These are phyloP conservation scores for Grantiella picta DNA, from an alignment of 2,113 vertebrate species.

Conservation along the genomic window DNA sequence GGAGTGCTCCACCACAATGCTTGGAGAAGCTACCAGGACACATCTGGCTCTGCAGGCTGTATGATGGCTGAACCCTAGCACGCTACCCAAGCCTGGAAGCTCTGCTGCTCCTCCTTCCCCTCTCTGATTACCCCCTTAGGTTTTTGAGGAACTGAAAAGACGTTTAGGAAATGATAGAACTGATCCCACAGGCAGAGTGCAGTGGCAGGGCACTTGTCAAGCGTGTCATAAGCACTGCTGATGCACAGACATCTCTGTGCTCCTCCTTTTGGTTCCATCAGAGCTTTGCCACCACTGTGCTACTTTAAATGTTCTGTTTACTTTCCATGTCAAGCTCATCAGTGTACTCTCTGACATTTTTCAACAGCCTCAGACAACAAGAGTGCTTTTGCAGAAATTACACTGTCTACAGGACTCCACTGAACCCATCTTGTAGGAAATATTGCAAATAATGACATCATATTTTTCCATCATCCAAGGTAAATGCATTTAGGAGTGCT, in stretches of 20 bases:
- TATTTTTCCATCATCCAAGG: not conserved
- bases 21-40: not conserved
- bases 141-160: not conserved
- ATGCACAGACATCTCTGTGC: not conserved
- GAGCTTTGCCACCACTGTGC: not conserved
- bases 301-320: not conserved
- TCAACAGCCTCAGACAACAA: not conserved
- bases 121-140: not conserved
- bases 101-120: not conserved
- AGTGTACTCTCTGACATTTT: not conserved
- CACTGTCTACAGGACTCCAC: not conserved
- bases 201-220: not conserved
- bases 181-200: not conserved
- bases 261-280: not conserved
- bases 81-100: accelerated
- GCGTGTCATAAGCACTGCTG: not conserved
- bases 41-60: not conserved
- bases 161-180: not conserved
- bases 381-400: not conserved
- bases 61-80: not conserved
- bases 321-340: not conserved
- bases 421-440: not conserved
- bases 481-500: not conserved
- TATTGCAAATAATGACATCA: not conserved
- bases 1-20: not conserved